A percentile compares a stretch with the other conserved stretches of the same genome.
Conservation (phyloP, 2,888 invertebrate genomes). For the Luperina nickerlii region DNA sequence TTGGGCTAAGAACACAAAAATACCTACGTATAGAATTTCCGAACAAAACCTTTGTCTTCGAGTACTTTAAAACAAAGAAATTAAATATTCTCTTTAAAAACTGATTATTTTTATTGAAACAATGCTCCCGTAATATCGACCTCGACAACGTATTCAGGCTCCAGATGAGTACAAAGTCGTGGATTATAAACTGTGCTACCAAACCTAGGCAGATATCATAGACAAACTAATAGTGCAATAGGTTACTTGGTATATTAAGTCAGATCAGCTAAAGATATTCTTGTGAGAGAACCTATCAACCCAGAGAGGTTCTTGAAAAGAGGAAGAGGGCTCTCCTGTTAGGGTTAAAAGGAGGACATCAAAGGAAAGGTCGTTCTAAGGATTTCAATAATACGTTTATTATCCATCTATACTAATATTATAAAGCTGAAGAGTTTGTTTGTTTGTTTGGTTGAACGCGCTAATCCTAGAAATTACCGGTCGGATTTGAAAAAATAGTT, state of each 20-base stretch:
- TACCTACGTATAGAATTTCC: constrained; percentile 36
- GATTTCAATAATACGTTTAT: no score
- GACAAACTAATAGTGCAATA: background rate
- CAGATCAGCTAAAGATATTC: background rate
- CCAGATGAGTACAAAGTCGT: background rate
- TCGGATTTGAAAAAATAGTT: no score
- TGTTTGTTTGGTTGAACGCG: no score
- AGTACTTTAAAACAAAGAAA: constrained; percentile 54
- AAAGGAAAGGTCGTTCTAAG: no score
- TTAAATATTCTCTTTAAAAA: constrained; percentile 29
- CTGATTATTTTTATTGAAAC: background rate
- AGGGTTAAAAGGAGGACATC: no score
- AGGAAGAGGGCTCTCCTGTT: background rate
- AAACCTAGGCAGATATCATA: background rate
- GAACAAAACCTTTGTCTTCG: constrained; percentile 59
- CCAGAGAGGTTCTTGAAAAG: background rate
- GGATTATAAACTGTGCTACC: background rate
- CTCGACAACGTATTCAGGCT: background rate
- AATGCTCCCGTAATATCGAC: background rate
- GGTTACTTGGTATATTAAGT: background rate
- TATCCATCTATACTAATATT: no score
- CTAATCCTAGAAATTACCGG: no score
- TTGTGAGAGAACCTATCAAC: background rate
- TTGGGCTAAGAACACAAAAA: constrained; percentile 48
- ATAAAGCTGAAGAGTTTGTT: no score